These are phyloP conservation scores for Drosophila sp. DNA, from an alignment of 1,140 invertebrate species.

Conservation along the genomic window DNA sequence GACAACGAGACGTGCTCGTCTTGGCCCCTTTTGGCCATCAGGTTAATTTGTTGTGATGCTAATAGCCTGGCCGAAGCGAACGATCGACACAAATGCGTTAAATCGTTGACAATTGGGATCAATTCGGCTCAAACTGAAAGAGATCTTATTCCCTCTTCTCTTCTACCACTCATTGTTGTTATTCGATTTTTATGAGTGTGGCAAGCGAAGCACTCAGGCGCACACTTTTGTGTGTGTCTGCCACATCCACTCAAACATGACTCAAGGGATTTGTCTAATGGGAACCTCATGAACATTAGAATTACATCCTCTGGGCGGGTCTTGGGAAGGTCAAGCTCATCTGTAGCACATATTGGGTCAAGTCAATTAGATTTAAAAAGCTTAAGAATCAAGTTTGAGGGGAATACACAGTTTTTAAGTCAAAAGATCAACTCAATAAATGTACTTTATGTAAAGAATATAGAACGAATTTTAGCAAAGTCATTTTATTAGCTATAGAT, in stretches of 20 bases:
- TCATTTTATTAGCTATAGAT: too few relatives aligned
- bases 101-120: conserved; percentile 69
- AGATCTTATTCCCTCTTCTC: background rate
- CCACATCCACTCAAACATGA: background rate
- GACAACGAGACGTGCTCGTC: conserved; percentile 9
- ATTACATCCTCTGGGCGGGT: conserved; percentile 5
- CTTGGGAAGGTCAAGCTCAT: conserved; percentile 50
- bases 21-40: conserved; percentile 32
- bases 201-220: background rate
- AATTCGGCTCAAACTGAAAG: conserved; percentile 33
- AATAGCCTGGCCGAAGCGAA: conserved; percentile 16
- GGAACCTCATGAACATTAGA: conserved; percentile 15
- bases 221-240: conserved; percentile 5
- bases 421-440: background rate
- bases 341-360: conserved; percentile 6
- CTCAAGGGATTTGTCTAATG: conserved; percentile 43
- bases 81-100: conserved; percentile 35
- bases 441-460: too few relatives aligned
- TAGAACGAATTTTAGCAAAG: too few relatives aligned
- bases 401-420: background rate
- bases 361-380: background rate
- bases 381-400: background rate
- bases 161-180: background rate
- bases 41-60: conserved; percentile 62
- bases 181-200: conserved; percentile 5